phyloP scores from a whole-genome alignment of 1,140 invertebrate species.

The Eupristina koningsbergeri region DNA sequence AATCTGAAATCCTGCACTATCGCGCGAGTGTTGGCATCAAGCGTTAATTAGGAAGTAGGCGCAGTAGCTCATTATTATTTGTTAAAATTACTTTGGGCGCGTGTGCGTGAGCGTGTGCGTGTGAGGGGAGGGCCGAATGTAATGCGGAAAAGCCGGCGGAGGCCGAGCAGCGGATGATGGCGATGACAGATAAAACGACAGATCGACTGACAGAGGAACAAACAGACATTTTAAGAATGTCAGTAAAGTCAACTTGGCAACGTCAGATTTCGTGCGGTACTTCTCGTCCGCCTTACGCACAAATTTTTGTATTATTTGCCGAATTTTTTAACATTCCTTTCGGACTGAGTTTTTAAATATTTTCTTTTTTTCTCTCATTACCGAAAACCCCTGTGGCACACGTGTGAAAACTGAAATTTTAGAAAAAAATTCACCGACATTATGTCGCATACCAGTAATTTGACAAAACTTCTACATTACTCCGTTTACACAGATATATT shows the following conservation, averaged over 20 bases:
- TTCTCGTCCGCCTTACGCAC: not conserved
- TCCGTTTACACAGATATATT: too few species aligned
- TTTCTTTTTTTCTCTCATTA: too few species aligned
- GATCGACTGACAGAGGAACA: conserved; percentile 29
- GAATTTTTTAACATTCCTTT: not conserved
- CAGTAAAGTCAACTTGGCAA: conserved; percentile 16
- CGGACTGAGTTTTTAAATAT: not conserved
- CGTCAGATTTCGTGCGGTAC: not conserved
- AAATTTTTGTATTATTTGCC: not conserved
- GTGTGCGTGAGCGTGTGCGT: not conserved
- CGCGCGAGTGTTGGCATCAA: conserved; percentile 15
- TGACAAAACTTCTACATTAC: too few species aligned
- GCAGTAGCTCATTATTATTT: conserved; percentile 26
- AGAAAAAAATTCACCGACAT: too few species aligned
- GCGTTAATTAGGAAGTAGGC: conserved; percentile 44
- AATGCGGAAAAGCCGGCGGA: not conserved
- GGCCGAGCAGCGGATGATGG: conserved; percentile 13
- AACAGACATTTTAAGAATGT: conserved; percentile 38
- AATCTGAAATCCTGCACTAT: conserved; percentile 2
- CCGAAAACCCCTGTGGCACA: too few species aligned
- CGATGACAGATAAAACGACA: conserved; percentile 43
- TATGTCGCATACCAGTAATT: too few species aligned
- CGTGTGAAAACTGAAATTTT: too few species aligned
- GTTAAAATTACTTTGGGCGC: conserved; percentile 13
- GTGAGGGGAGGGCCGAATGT: not conserved